Base-by-base conservation (phyloP, 2,888 invertebrate species). In the Troilus luridus region DNA sequence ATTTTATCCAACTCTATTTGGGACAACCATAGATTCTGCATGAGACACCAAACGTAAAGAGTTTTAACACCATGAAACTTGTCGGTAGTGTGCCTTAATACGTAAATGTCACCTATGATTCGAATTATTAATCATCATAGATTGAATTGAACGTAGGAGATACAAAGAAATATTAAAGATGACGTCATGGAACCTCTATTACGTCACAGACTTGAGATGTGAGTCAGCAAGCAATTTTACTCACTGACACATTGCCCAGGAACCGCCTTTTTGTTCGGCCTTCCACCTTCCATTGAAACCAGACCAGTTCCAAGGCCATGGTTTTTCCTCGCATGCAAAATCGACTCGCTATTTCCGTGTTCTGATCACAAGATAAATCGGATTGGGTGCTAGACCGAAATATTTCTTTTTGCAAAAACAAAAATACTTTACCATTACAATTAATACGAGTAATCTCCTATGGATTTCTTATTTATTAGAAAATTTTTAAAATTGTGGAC, bases 201-300 rank as follows among this genome's bases (percentile, higher is more conserved):
- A 19, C 72, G 72, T 27, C 72, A 41, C 41, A 77, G 41, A 41
- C 24, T 11, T 24, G 67, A 67, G 17, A 27, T 24, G 24, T 77
- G 72, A 77, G 17, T 77, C 72, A 77, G 72, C 72, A 12, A 41
- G 41, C 72, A 77, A 41, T 77, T 77, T 77, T 77, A 77, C 72
- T 17, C 11, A 5, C 72, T 77, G 72, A 77, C 72, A 77, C 72
- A 77, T 41, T 77, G 72, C 19, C 27, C 3, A 41, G 72, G 72
- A 41, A 77, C 72, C 72, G 72, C 41, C 72, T 77, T 77, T 77
- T 41, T 77, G 72, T 77, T 77, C 72, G 72, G 14, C 72, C 72
- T 72, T 27, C 24, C 72, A 27, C 72, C 72, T 17, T 77, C 72
- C 27, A 77, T 77, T 77, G 27, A 72, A 77, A 77, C 10, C 72